Conservation (phyloP, 2,797 vertebrate species). For the Peromyscus aztecus region DNA sequence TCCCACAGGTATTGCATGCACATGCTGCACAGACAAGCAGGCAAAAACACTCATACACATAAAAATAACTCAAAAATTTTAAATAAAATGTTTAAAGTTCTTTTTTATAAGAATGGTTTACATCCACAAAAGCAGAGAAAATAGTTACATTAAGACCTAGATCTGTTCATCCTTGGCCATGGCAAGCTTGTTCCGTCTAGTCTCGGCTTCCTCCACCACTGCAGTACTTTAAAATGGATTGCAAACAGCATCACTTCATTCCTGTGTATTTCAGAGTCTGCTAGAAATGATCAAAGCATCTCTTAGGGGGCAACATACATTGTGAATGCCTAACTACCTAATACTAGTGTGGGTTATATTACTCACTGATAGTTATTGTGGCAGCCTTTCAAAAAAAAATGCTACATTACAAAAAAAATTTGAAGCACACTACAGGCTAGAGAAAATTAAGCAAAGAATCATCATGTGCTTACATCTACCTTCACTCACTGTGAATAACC, state of each 20-base stretch:
- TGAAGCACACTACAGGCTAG: not conserved
- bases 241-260: not conserved
- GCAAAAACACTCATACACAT: not conserved
- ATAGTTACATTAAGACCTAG: not conserved
- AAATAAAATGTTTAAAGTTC: not conserved
- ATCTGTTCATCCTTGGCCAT: not conserved
- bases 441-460: not conserved
- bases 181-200: not conserved
- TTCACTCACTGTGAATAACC: not conserved
- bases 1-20: not conserved
- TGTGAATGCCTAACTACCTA: not conserved
- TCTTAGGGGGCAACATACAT: not conserved
- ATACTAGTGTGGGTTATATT: not conserved
- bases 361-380: not conserved
- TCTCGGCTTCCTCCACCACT: not conserved
- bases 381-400: constrained; percentile 7
- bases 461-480: not conserved
- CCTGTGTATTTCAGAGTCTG: not conserved
- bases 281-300: not conserved
- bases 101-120: not conserved
- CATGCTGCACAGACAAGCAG: not conserved
- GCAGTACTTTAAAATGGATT: not conserved
- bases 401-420: constrained; percentile 14
- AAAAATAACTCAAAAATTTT: not conserved
- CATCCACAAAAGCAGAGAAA: not conserved